A percentile compares a stretch with the other conserved stretches of the same genome.
These are phyloP conservation scores for Brienomyrus brachyistius DNA, from an alignment of 2,113 vertebrate genomes.

Conservation along the genomic window DNA sequence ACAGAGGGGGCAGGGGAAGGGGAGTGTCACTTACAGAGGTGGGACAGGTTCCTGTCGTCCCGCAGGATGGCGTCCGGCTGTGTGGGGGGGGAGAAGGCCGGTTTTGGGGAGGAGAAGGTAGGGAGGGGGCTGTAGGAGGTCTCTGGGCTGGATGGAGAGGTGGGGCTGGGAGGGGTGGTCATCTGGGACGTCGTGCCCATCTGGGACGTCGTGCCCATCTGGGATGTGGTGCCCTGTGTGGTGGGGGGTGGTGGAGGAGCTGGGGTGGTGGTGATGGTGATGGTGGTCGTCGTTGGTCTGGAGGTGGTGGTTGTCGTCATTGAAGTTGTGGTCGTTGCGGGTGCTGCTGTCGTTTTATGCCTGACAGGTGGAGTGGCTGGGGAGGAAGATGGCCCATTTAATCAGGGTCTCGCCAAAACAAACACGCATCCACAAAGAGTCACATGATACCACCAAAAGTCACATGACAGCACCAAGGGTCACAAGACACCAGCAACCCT, in stretches of 20 bases:
- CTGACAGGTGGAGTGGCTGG: constrained; percentile 35
- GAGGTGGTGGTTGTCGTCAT: not conserved
- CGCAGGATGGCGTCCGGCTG: constrained; percentile 59
- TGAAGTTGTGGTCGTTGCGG: not conserved
- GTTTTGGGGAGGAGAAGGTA: constrained; percentile 30
- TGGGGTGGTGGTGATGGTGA: constrained; percentile 6
- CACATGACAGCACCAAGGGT: not conserved
- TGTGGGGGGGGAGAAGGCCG: constrained; percentile 41
- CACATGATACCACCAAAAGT: not conserved
- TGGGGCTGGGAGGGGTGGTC: constrained; percentile 9
- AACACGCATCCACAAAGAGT: not conserved
- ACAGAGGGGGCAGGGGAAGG: not conserved
- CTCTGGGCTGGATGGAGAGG: constrained; percentile 14
- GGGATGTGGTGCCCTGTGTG: constrained; percentile 13
- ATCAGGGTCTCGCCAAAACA: not conserved
- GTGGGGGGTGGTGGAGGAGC: constrained; percentile 30
- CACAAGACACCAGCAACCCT: not conserved
- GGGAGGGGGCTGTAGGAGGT: constrained; percentile 37
- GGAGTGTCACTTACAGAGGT: constrained; percentile 72
- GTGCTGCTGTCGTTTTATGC: constrained; percentile 49
- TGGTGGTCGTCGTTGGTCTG: constrained; percentile 10
- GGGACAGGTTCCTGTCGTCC: constrained; percentile 79
- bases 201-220: not conserved
- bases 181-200: not conserved
- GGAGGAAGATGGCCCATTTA: constrained; percentile 1